These are phyloP conservation scores for Perithous albicinctus DNA, from an alignment of 2,888 invertebrate genomes.

Conservation along the genomic window DNA sequence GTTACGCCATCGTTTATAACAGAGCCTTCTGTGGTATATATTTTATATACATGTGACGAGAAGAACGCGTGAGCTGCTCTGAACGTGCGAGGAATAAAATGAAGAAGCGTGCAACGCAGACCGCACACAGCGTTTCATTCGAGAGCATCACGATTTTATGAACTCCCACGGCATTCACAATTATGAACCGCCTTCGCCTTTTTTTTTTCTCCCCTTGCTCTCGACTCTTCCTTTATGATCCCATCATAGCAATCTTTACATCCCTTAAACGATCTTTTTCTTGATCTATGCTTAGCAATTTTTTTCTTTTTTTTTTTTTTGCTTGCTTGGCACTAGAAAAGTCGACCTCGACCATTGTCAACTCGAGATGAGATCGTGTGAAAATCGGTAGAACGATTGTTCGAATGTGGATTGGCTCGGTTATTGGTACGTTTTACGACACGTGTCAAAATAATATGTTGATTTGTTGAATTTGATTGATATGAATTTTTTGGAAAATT, in stretches of 20 bases:
- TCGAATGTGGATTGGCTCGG: not conserved
- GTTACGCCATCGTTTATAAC: slow-evolving; percentile 55
- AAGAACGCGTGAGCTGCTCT: slow-evolving; percentile 5
- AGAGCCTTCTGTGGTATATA: not conserved
- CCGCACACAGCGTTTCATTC: slow-evolving; percentile 75
- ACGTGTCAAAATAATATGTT: not conserved
- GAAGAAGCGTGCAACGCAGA: slow-evolving; percentile 66
- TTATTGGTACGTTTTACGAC: not conserved
- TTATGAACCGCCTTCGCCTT: slow-evolving; percentile 67
- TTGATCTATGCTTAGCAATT: slow-evolving; percentile 39
- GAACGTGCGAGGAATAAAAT: not conserved
- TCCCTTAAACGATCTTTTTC: not conserved
- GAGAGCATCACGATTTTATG: slow-evolving; percentile 72
- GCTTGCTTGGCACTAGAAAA: too few relatives aligned
- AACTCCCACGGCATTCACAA: slow-evolving; percentile 76
- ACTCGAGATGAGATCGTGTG: too few relatives aligned
- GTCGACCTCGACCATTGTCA: too few relatives aligned
- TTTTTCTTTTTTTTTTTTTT: too few relatives aligned
- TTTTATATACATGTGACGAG: not conserved
- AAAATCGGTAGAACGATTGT: not conserved
- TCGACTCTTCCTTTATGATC: slow-evolving; percentile 37
- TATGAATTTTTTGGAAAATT: too few relatives aligned
- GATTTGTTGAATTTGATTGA: too few relatives aligned
- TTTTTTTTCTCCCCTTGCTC: slow-evolving; percentile 36
- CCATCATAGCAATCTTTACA: slow-evolving; percentile 11